Evolutionary conservation across 2,113 vertebrate species (phyloP).

Genomic region (Oxyura jamaicensis): DNA sequence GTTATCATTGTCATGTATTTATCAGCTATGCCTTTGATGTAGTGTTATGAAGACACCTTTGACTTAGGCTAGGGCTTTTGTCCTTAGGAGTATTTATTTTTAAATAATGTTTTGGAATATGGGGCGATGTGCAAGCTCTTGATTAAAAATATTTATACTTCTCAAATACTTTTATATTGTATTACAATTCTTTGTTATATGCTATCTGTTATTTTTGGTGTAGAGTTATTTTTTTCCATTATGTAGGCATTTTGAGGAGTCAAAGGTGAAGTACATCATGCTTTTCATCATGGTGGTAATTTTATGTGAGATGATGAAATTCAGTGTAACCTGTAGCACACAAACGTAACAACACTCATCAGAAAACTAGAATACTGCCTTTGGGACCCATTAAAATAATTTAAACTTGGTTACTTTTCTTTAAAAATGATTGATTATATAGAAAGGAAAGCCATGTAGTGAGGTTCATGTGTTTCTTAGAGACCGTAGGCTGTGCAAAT

Average conservation of each 20-base stretch:
- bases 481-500: neutral
- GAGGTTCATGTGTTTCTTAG: neutral
- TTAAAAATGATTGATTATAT: neutral
- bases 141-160: neutral
- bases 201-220: neutral
- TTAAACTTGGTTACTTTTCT: slow-evolving; percentile 24
- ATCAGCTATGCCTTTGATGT: neutral
- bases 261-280: neutral
- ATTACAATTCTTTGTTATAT: neutral
- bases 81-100: neutral
- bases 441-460: neutral
- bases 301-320: slow-evolving; percentile 49
- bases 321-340: neutral
- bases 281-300: neutral
- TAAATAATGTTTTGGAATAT: neutral
- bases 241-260: neutral
- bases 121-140: neutral
- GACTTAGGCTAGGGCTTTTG: neutral
- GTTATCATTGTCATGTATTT: neutral
- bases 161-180: neutral
- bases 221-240: neutral
- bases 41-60: neutral
- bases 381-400: neutral
- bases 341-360: neutral
- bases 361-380: neutral